Base-by-base conservation (phyloP, 2,888 invertebrate genomes). In the Branchinecta sandiegonensis region DNA sequence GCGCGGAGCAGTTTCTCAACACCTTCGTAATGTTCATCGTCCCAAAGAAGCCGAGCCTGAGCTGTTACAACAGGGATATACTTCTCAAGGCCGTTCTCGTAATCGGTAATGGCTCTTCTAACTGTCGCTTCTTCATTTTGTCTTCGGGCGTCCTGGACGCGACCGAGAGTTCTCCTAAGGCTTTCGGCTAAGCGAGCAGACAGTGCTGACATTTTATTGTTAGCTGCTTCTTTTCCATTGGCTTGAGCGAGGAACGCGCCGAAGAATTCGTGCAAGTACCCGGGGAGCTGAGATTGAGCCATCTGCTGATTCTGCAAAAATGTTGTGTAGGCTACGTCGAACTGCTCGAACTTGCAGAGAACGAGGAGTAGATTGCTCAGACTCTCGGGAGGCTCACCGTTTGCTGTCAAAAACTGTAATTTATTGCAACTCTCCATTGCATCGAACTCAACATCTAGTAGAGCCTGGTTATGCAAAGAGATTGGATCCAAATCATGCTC, bases 31-130 rank as follows among this genome's bases (percentile, higher is more conserved):
- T 97, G 94, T 76, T 93, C 93, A 77, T 90, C 84, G 72, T 97
- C 94, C 97, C 99, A 99, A 76, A 93, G 94, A 72, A 99, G 93
- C 82, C 95, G 96, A 1, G 97, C 96, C 78, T 99, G 94, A 0
- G 95, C 94, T 97, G 99, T 97, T n/a, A 97, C 83, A 1, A 96
- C 94, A 0, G 99, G 97, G 71, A 99, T 87, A 76, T 95, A 80
- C 79, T 76, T 82, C 76, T 94, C 93, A 72, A 95, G 77, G 1
- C 89, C 87, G 74, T 90, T 90, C 76, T 96, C 92, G 76, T 94
- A 94, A 75, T 93, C 92, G 68, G 89, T 86, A 0, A 96, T 88
- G 8, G 94, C 90, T 79, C 87, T 89, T 76, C 94, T 89, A 0
- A 94, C 87, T 71, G 89, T 85, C 74, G 88, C 89, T 73, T 94